Percentiles rank a stretch among this genome's conserved stretches.
Conservation (phyloP, 2,113 vertebrate genomes). For the Peucedramus taeniatus region DNA sequence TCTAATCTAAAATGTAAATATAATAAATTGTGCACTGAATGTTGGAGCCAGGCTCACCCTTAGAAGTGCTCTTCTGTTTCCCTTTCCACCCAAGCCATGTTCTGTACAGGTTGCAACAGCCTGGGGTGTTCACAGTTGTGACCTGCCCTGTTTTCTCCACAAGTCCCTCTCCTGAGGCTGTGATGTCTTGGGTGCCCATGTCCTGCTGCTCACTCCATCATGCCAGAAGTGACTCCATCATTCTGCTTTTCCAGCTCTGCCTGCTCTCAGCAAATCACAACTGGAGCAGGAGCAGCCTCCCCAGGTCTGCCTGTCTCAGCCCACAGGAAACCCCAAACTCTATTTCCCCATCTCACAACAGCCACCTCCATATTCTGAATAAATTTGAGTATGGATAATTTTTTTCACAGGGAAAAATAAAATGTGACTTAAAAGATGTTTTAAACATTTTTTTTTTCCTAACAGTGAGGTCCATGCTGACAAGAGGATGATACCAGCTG, state of each 20-base stretch:
- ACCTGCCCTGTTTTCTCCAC: not conserved
- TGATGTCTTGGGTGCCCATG: not conserved
- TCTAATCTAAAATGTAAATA: not conserved
- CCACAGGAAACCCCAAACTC: not conserved
- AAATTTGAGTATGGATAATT: not conserved
- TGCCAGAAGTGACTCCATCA: not conserved
- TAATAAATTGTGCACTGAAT: not conserved
- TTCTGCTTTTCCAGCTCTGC: not conserved
- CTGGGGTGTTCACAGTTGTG: accelerated
- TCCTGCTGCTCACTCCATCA: not conserved
- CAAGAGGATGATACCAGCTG: not conserved
- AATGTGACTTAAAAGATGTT: not conserved
- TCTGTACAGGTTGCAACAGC: not conserved
- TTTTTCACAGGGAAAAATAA: not conserved
- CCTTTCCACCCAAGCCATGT: not conserved
- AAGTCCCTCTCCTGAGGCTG: not conserved
- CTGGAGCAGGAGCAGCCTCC: not conserved
- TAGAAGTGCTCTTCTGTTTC: not conserved
- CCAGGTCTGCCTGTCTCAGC: not conserved
- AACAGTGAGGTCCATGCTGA: not conserved
- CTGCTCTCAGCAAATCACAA: not conserved
- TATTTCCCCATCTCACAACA: not conserved
- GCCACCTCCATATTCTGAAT: not conserved
- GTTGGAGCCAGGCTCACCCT: not conserved
- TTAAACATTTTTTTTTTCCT: not conserved